Evolutionary conservation across 1,140 invertebrate species (phyloP).

Genomic region (Drosophila insularis): DNA sequence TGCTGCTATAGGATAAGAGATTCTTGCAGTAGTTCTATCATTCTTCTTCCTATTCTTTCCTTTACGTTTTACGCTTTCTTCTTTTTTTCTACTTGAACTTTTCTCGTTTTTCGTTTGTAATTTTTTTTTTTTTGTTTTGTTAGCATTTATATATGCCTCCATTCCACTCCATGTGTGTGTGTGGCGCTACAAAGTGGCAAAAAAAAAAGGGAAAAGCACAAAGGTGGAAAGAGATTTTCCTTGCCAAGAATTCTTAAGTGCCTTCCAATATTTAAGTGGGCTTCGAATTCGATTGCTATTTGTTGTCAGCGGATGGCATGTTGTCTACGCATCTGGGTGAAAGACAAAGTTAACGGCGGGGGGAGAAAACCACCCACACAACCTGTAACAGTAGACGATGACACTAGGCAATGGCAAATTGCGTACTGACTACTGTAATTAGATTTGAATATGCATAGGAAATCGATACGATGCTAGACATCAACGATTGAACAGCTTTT

Average conservation of each 20-base stretch:
- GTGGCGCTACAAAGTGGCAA: slow-evolving; percentile 1
- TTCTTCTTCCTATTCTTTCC: slow-evolving; percentile 5
- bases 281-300: slow-evolving; percentile 63
- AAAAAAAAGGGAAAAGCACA: slow-evolving; percentile 6
- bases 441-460: slow-evolving; percentile 6
- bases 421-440: background rate
- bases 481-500: background rate
- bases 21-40: slow-evolving; percentile 11
- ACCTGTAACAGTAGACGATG: background rate
- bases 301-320: slow-evolving; percentile 55
- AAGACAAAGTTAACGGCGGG: slow-evolving; percentile 16
- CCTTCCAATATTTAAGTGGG: slow-evolving; percentile 65
- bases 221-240: slow-evolving; percentile 31
- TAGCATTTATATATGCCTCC: slow-evolving; percentile 11
- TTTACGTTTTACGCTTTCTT: slow-evolving; percentile 4
- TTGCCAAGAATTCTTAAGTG: slow-evolving; percentile 63
- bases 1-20: slow-evolving; percentile 10
- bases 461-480: background rate
- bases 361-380: background rate
- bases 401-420: too few species aligned
- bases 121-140: background rate
- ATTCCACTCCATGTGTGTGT: background rate
- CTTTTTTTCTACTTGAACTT: slow-evolving; percentile 5
- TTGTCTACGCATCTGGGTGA: slow-evolving; percentile 49
- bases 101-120: background rate